These are phyloP conservation scores for Onychostoma macrolepis DNA, from an alignment of 2,113 vertebrate genomes.

Conservation along the genomic window DNA sequence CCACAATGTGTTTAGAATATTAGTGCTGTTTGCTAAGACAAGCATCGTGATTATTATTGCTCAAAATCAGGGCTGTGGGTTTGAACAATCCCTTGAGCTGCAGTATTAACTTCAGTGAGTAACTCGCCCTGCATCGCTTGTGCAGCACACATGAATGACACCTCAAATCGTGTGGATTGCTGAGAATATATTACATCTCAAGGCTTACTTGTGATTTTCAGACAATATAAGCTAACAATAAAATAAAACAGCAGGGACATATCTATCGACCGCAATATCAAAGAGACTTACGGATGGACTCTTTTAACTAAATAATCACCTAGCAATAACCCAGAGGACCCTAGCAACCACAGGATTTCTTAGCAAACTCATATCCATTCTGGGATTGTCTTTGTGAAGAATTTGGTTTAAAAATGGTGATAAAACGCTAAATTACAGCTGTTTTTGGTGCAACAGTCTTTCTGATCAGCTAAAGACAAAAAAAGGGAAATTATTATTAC, in stretches of 20 bases:
- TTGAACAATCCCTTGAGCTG: neutral
- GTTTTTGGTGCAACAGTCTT: neutral
- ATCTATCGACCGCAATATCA: neutral
- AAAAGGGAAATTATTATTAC: too few species aligned
- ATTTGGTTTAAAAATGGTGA: neutral
- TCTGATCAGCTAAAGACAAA: too few species aligned
- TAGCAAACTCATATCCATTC: neutral
- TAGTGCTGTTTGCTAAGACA: neutral
- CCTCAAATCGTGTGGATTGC: neutral
- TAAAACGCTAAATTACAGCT: neutral
- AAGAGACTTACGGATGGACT: neutral
- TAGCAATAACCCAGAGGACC: too few species aligned
- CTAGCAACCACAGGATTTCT: neutral
- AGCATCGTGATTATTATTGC: neutral
- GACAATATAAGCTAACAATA: neutral
- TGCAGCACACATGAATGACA: neutral
- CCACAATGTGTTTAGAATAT: slow-evolving; percentile 1
- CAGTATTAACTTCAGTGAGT: neutral
- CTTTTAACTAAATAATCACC: neutral
- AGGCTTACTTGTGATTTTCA: neutral
- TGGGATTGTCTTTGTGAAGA: too few species aligned
- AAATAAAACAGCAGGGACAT: neutral
- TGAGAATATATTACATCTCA: neutral
- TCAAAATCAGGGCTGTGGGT: neutral
- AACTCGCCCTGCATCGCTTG: neutral